phyloP scores from a whole-genome alignment of 2,888 invertebrate genomes.

The Neoascia interrupta region DNA sequence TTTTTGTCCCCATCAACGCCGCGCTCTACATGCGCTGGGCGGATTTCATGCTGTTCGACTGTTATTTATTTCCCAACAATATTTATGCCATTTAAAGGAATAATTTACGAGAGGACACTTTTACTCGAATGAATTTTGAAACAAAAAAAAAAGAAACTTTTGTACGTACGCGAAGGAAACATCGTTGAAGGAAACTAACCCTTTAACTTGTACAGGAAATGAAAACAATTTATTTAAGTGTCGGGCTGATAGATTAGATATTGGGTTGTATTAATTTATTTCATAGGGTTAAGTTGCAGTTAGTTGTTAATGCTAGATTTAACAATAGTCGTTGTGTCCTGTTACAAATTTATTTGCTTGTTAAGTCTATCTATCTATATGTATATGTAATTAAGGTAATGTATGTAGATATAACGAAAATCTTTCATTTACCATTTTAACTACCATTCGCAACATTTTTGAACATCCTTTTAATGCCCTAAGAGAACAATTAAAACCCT shows the following conservation, averaged over 20 bases:
- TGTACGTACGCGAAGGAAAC: background rate
- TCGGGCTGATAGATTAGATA: too few relatives aligned
- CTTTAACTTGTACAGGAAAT: slow-evolving; percentile 23
- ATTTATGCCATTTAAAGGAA: slow-evolving; percentile 66
- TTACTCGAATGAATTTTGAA: slow-evolving; percentile 44
- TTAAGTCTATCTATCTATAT: too few relatives aligned
- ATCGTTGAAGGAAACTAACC: too few relatives aligned
- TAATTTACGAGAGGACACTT: slow-evolving; percentile 64
- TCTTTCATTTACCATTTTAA: too few relatives aligned
- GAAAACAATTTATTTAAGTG: slow-evolving; percentile 39
- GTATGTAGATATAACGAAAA: too few relatives aligned
- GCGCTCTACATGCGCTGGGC: slow-evolving; percentile 61
- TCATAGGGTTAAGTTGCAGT: background rate
- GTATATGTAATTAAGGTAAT: too few relatives aligned
- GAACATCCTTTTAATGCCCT: too few relatives aligned
- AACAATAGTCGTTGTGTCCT: background rate
- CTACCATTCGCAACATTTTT: too few relatives aligned
- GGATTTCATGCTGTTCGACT: slow-evolving; percentile 66
- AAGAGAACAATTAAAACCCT: too few relatives aligned
- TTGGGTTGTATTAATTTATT: slow-evolving; percentile 37
- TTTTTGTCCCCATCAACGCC: slow-evolving; percentile 22
- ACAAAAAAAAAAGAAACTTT: slow-evolving; percentile 9
- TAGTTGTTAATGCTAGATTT: background rate
- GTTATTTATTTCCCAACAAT: slow-evolving; percentile 67
- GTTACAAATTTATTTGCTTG: too few relatives aligned